These are phyloP conservation scores for Pogonocichla stellata DNA, from an alignment of 2,113 vertebrate genomes.

Conservation along the genomic window DNA sequence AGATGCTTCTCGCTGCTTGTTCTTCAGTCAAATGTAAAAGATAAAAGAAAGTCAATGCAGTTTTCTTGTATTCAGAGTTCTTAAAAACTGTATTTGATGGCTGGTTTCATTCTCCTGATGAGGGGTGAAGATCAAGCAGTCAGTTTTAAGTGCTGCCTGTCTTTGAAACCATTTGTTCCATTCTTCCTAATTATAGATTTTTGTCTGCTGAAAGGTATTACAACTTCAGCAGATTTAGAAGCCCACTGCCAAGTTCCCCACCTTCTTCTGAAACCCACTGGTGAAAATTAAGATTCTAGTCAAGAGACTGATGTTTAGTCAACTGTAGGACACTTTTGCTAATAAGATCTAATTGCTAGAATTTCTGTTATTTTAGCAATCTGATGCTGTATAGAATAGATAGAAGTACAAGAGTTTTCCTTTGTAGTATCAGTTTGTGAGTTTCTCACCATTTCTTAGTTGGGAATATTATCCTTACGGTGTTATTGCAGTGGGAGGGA, in stretches of 20 bases:
- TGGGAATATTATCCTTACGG: background rate
- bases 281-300: background rate
- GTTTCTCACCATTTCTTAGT: background rate
- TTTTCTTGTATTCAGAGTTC: background rate
- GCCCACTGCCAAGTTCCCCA: background rate
- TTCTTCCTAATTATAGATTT: background rate
- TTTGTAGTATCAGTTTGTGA: background rate
- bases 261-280: background rate
- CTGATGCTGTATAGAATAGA: background rate
- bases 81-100: background rate
- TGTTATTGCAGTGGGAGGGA: background rate
- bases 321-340: background rate
- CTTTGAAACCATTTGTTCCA: background rate
- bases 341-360: background rate
- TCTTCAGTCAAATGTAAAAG: background rate
- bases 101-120: background rate
- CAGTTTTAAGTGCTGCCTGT: background rate
- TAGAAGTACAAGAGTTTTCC: background rate
- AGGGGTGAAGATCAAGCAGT: background rate
- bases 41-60: background rate
- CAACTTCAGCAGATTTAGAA: background rate
- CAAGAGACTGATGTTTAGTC: background rate
- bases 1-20: fast-evolving
- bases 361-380: background rate
- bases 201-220: background rate